phyloP scores from a whole-genome alignment of 2,113 vertebrate genomes.

The Andinoacara biseriatus region DNA sequence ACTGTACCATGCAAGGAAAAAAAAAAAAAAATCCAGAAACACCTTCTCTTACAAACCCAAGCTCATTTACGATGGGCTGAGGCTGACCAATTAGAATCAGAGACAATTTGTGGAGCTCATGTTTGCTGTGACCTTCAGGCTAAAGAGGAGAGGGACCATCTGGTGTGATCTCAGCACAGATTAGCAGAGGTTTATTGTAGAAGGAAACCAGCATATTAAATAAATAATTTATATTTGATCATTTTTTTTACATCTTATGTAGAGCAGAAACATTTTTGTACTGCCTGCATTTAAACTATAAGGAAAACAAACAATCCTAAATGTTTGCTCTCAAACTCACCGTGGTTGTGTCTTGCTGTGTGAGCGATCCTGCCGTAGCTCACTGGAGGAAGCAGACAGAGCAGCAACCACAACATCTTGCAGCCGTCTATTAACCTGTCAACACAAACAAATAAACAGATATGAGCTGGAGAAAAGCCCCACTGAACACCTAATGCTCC shows the following conservation, averaged over 20 bases:
- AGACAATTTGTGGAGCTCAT: background rate
- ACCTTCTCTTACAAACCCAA: background rate
- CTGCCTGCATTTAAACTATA: background rate
- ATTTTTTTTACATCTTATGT: background rate
- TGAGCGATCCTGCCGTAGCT: conserved; percentile 4
- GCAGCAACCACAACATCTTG: conserved; percentile 62
- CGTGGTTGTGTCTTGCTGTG: background rate
- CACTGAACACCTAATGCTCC: background rate
- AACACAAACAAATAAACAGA: conserved; percentile 22
- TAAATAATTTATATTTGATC: background rate
- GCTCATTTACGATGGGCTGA: background rate
- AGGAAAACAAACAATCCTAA: background rate
- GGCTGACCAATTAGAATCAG: background rate
- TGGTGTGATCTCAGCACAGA: background rate
- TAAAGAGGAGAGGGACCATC: background rate
- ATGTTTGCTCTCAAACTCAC: conserved; percentile 40
- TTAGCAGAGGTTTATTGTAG: background rate
- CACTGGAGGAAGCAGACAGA: conserved; percentile 34
- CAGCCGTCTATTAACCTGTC: conserved; percentile 16
- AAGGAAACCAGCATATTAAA: background rate
- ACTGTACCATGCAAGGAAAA: background rate
- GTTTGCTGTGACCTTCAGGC: background rate
- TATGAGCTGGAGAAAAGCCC: background rate
- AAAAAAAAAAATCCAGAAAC: background rate
- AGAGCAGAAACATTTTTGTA: background rate